Percentiles rank a stretch among this genome's conserved stretches.
phyloP scores from a whole-genome alignment of 1,140 invertebrate species.

The Nautilus pompilius region DNA sequence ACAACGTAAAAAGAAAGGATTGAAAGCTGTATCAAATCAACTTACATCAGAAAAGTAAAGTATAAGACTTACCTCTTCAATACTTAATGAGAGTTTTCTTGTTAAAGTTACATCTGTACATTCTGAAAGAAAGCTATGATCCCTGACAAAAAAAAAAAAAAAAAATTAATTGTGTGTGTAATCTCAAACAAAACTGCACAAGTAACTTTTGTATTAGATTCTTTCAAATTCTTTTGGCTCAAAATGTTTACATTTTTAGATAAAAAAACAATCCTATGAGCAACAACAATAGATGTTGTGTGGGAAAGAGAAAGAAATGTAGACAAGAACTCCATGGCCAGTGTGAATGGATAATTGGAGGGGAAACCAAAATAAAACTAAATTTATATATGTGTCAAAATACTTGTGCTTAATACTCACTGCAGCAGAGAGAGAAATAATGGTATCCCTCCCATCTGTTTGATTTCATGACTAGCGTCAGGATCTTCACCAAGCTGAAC shows the following conservation, averaged over 20 bases:
- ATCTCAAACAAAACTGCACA: no score
- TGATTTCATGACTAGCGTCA: slow-evolving; percentile 51
- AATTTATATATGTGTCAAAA: not conserved
- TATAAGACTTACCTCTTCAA: no score
- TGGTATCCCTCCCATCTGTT: slow-evolving; percentile 52
- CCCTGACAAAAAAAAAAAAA: no score
- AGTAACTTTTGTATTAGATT: no score
- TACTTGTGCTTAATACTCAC: slow-evolving; percentile 31
- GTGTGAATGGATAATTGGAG: not conserved
- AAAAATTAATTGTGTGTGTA: no score
- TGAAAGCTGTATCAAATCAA: no score
- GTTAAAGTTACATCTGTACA: no score
- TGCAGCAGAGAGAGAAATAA: slow-evolving; percentile 52
- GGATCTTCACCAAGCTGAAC: slow-evolving; percentile 51
- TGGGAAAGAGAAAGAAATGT: not conserved
- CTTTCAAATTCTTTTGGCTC: no score
- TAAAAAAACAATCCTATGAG: not conserved
- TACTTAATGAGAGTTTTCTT: no score
- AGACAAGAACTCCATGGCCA: not conserved
- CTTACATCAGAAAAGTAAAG: no score
- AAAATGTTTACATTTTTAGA: not conserved
- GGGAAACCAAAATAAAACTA: not conserved
- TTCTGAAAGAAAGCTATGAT: no score
- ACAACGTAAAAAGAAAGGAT: no score
- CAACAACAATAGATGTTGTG: not conserved